phyloP scores from a whole-genome alignment of 53 echinoderm and acorn worm genomes.

The Hippasteria phrygiana region DNA sequence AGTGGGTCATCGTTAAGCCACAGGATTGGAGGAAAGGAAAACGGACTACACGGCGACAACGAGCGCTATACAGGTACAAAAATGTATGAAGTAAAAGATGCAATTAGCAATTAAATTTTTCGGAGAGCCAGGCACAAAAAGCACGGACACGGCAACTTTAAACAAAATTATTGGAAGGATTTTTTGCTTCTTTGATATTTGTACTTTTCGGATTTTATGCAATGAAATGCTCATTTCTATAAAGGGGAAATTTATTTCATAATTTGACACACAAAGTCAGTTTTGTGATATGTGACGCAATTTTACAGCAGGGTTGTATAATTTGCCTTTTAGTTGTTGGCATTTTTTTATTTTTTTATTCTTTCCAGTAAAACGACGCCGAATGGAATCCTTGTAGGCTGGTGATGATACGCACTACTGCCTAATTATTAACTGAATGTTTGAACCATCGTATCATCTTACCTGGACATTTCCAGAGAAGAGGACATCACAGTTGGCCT shows the following conservation, averaged over 20 bases:
- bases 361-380: conserved; percentile 40
- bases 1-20: neutral
- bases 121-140: neutral
- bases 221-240: neutral
- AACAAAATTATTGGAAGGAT: neutral
- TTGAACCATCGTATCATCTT: too few relatives aligned
- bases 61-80: neutral
- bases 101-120: neutral
- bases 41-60: neutral
- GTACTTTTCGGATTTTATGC: neutral
- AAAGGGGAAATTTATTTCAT: neutral
- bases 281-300: neutral
- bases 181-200: neutral
- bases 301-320: neutral
- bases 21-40: conserved; percentile 11
- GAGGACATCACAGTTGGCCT: too few relatives aligned
- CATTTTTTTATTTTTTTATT: neutral
- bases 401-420: neutral
- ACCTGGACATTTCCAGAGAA: too few relatives aligned
- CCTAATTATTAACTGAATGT: too few relatives aligned
- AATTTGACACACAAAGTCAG: neutral
- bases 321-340: neutral
- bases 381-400: conserved; percentile 15
- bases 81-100: neutral
- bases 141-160: neutral